These are phyloP conservation scores for Eledone cirrhosa DNA, from an alignment of 2,888 invertebrate genomes.

Conservation along the genomic window DNA sequence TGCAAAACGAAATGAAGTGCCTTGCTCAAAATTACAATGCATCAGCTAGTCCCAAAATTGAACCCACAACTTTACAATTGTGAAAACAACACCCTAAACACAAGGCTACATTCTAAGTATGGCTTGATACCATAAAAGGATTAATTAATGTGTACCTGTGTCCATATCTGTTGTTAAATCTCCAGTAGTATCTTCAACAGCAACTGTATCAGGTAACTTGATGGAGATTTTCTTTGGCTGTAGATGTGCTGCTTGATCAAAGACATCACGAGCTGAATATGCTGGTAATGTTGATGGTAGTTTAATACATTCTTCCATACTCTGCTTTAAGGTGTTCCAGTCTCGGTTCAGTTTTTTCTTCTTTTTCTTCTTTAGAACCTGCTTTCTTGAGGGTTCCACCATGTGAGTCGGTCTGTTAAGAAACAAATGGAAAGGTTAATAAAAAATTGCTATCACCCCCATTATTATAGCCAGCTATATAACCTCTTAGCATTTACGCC, in stretches of 20 bases:
- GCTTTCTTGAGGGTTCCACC: conserved; percentile 50
- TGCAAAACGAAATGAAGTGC: too few species aligned
- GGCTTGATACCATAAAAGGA: too few species aligned
- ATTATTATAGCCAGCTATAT: too few species aligned
- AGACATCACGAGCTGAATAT: conserved; percentile 58
- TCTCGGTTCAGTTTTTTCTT: conserved; percentile 35
- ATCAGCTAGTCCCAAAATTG: too few species aligned
- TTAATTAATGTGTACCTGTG: background rate
- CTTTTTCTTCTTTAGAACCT: conserved; percentile 47
- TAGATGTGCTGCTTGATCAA: conserved; percentile 65
- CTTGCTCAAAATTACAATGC: too few species aligned
- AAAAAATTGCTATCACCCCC: background rate
- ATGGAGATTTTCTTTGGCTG: conserved; percentile 67
- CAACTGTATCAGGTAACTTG: conserved; percentile 40
- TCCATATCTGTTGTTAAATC: conserved; percentile 16
- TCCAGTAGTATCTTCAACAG: conserved; percentile 20
- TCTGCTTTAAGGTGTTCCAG: conserved; percentile 70
- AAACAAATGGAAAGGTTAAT: background rate
- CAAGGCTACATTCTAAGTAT: too few species aligned
- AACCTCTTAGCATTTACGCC: too few species aligned
- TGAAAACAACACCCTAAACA: too few species aligned
- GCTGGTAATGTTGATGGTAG: conserved; percentile 32
- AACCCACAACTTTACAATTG: too few species aligned
- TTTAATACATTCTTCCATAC: conserved; percentile 38
- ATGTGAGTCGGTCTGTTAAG: conserved; percentile 13